phyloP scores from a whole-genome alignment of 2,888 invertebrate genomes.

The Ophraella communa region DNA sequence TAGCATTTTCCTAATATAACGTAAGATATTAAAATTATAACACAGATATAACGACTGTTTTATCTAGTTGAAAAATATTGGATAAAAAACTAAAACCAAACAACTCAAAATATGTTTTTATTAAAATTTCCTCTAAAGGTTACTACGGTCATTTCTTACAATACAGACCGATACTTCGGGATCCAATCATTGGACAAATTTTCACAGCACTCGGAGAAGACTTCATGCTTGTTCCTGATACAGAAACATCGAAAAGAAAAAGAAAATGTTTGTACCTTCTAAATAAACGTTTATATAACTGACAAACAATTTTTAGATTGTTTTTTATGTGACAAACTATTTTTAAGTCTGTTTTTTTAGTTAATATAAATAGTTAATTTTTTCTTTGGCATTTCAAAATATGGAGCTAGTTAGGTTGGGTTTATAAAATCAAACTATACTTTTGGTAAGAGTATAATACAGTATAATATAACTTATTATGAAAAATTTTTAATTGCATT shows the following conservation, averaged over 20 bases:
- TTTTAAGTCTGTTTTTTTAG: too few relatives aligned
- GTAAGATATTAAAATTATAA: too few relatives aligned
- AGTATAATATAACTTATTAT: too few relatives aligned
- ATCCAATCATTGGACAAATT: constrained; percentile 71
- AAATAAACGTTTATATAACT: constrained; percentile 6
- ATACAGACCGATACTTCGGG: constrained; percentile 67
- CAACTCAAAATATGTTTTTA: constrained; percentile 22
- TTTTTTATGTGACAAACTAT: background rate
- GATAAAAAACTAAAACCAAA: constrained; percentile 22
- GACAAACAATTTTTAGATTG: background rate
- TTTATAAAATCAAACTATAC: too few relatives aligned
- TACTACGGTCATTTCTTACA: constrained; percentile 37
- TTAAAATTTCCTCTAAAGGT: constrained; percentile 18
- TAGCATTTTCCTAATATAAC: too few relatives aligned
- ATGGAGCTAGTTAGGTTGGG: too few relatives aligned
- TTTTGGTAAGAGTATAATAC: too few relatives aligned
- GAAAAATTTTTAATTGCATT: too few relatives aligned
- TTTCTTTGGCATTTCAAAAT: too few relatives aligned
- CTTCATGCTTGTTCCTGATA: constrained; percentile 67
- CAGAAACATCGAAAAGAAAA: constrained; percentile 40
- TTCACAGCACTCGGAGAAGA: constrained; percentile 72
- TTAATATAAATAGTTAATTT: too few relatives aligned
- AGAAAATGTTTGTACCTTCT: constrained; percentile 9
- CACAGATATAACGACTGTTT: background rate
- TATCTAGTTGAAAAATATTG: background rate